Conservation (phyloP, 1,140 invertebrate species). For the Ips nitidus region DNA sequence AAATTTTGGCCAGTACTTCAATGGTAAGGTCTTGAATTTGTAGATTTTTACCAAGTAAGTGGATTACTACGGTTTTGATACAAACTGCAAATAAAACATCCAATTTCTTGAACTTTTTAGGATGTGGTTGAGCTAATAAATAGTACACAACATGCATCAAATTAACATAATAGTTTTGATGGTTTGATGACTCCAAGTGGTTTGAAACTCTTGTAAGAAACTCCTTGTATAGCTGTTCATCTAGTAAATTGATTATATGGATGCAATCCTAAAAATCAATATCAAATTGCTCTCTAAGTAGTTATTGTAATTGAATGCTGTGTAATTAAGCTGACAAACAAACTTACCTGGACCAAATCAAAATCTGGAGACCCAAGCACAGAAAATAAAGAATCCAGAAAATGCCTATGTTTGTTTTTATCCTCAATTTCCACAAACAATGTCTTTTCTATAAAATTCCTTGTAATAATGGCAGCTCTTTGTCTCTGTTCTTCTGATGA, state of each 20-base stretch:
- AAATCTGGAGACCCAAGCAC: constrained; percentile 26
- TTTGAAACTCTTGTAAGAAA: constrained; percentile 25
- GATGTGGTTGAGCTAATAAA: constrained; percentile 26
- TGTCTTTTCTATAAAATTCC: constrained; percentile 27
- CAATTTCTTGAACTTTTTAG: constrained; percentile 21
- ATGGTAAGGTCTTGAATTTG: constrained; percentile 28
- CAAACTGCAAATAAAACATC: constrained; percentile 28
- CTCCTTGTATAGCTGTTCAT: constrained; percentile 32
- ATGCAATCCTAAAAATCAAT: constrained; percentile 32
- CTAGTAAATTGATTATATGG: constrained; percentile 34
- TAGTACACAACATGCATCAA: constrained; percentile 31
- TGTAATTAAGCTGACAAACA: too few relatives aligned
- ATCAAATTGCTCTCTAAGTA: neutral
- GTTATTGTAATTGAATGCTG: neutral
- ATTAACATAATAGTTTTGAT: constrained; percentile 31
- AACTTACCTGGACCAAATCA: constrained; percentile 27
- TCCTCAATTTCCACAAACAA: constrained; percentile 30
- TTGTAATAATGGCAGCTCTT: constrained; percentile 20
- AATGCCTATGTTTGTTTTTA: constrained; percentile 30
- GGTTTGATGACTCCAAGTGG: constrained; percentile 33
- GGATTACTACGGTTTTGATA: constrained; percentile 27
- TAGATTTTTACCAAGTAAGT: constrained; percentile 31
- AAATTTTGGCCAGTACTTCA: constrained; percentile 32
- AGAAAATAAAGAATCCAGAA: constrained; percentile 32
- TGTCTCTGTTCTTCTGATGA: constrained; percentile 16